These are phyloP conservation scores for Listrodromus nycthemerus DNA, from an alignment of 2,888 invertebrate genomes.

Conservation along the genomic window DNA sequence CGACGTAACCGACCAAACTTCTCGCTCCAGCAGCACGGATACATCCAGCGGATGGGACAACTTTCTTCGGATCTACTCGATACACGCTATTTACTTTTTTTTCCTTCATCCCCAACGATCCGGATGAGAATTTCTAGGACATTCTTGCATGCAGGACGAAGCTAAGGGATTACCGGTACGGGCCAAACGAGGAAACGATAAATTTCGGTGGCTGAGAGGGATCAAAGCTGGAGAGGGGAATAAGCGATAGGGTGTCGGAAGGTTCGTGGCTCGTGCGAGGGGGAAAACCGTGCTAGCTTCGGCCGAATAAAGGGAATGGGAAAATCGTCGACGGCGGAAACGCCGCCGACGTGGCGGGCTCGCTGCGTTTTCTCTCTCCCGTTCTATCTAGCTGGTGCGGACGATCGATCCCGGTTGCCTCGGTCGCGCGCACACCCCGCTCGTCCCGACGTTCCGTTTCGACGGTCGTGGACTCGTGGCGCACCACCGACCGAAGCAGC, in stretches of 20 bases:
- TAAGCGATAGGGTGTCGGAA: slow-evolving; percentile 27
- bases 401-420: slow-evolving; percentile 46
- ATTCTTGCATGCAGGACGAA: slow-evolving; percentile 25
- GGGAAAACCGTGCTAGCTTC: slow-evolving; percentile 30
- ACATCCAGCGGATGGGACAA: slow-evolving; percentile 53
- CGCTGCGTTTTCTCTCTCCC: slow-evolving; percentile 43
- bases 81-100: slow-evolving; percentile 3
- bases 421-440: slow-evolving; percentile 57
- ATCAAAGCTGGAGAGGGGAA: slow-evolving; percentile 54
- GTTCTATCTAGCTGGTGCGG: slow-evolving; percentile 36
- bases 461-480: slow-evolving; percentile 24
- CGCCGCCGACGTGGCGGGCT: slow-evolving; percentile 66
- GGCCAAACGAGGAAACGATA: slow-evolving; percentile 66
- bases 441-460: slow-evolving; percentile 54
- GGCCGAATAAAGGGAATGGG: slow-evolving; percentile 63
- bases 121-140: slow-evolving; percentile 23
- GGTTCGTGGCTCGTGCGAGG: slow-evolving; percentile 4
- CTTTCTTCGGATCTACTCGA: slow-evolving; percentile 38
- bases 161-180: slow-evolving; percentile 38
- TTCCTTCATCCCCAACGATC: slow-evolving; percentile 4
- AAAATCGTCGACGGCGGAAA: slow-evolving; percentile 68
- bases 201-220: slow-evolving; percentile 61
- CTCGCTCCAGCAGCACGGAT: slow-evolving; percentile 15
- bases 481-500: background rate
- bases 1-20: slow-evolving; percentile 11